Base-by-base conservation (phyloP, 2,113 vertebrate genomes). In the Mustelus asterias region DNA sequence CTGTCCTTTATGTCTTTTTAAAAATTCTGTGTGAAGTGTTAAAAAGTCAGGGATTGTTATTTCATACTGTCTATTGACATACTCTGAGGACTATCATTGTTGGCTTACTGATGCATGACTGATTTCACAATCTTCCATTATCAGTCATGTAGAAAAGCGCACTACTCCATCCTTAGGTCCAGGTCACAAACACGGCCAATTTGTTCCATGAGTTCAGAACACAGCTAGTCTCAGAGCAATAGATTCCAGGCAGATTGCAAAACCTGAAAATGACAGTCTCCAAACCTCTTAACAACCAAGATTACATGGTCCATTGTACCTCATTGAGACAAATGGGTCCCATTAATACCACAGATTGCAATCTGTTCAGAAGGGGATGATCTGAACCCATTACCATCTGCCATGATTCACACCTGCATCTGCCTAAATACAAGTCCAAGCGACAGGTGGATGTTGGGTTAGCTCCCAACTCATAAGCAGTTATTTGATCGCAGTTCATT, bases 371-470 rank as follows among this genome's bases (percentile, higher is more conserved):
- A 60, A 65, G 89, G 89, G 89, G 60, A 65, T 93, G 14, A 65
- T 93, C 89, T 65, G 89, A 93, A 93, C 22, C 65, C 14, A 60
- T 58, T n/a, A 60, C 88, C 88, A 93, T 93, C 58, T 93, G 89
- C 88, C 54, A 60, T 54, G 11, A 37, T 65, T 65, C n/a, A 37
- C 14, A 37, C 18, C 18, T 65, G 16, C 58, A 65, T 93, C 60
- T 65, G 89, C 63, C 89, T 22, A 93, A 93, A 63, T 93, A 65
- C n/a, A 65, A 33, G 18, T 65, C 89, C 33, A 65, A n/a, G 89
- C 18, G 6, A 7, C 89, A 65, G 89, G 89, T 92, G 16, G 1
- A 65, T 92, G 60, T 29, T 89, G 20, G 13, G 29, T 63, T 33
- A 92, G 48, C 48, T 54, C 48, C 48, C 48, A 54, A 54, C 48